A percentile compares a stretch with the other conserved stretches of the same genome.
Conservation (phyloP, 2,888 invertebrate species). For the Drosophila rubida region DNA sequence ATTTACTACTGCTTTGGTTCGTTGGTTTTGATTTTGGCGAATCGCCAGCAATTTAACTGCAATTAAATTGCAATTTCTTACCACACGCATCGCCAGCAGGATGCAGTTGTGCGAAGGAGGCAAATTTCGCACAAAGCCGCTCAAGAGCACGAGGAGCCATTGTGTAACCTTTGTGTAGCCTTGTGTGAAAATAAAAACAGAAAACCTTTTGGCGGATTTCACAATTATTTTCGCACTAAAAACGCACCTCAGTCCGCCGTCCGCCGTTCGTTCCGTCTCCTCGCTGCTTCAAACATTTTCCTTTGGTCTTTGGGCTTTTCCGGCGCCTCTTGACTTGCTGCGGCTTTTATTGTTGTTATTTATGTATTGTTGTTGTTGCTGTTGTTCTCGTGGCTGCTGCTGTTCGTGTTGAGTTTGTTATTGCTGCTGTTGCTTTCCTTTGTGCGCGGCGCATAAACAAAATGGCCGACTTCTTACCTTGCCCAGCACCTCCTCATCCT, state of each 20-base stretch:
- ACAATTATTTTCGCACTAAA: slow-evolving; percentile 79
- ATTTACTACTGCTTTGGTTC: no score
- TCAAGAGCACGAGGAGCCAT: slow-evolving; percentile 17
- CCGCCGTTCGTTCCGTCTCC: neutral
- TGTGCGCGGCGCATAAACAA: slow-evolving; percentile 67
- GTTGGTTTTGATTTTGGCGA: slow-evolving; percentile 65
- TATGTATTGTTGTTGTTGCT: slow-evolving; percentile 20
- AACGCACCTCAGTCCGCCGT: slow-evolving; percentile 32
- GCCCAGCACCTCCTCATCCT: slow-evolving; percentile 23
- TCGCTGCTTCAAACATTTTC: neutral
- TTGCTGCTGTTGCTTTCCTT: slow-evolving; percentile 62
- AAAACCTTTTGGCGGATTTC: slow-evolving; percentile 61
- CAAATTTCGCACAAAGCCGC: slow-evolving; percentile 57
- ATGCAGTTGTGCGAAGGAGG: slow-evolving; percentile 36
- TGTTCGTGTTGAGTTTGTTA: slow-evolving; percentile 39
- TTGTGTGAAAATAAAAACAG: slow-evolving; percentile 26
- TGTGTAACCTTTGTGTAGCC: slow-evolving; percentile 66
- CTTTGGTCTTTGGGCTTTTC: slow-evolving; percentile 36
- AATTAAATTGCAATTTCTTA: slow-evolving; percentile 78
- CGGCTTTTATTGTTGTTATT: slow-evolving; percentile 49
- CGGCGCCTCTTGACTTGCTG: slow-evolving; percentile 66
- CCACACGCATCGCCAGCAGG: slow-evolving; percentile 60
- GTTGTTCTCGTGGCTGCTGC: slow-evolving; percentile 25
- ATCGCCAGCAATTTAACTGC: slow-evolving; percentile 81
- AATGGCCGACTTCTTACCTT: slow-evolving; percentile 68